Conservation (phyloP, 2,113 vertebrate genomes). For the Bostrychus sinensis region DNA sequence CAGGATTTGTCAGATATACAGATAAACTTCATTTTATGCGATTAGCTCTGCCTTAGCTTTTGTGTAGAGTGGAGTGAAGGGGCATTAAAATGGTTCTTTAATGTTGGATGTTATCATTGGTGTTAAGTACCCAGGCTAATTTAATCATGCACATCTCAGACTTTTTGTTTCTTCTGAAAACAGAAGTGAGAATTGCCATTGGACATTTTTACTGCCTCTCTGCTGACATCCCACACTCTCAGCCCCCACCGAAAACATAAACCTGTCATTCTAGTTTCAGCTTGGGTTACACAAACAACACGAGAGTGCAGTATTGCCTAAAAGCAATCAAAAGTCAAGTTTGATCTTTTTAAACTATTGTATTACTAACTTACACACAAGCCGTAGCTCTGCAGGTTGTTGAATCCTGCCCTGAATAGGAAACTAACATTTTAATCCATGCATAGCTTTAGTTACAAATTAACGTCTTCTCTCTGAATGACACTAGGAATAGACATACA, state of each 20-base stretch:
- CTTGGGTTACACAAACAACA: conserved; percentile 49
- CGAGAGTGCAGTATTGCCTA: background rate
- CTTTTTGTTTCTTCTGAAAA: conserved; percentile 11
- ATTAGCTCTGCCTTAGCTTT: background rate
- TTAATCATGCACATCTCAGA: background rate
- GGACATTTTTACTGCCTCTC: conserved; percentile 15
- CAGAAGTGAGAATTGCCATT: background rate
- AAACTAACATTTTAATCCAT: background rate
- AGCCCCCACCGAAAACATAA: conserved; percentile 58
- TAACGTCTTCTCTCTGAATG: conserved; percentile 37
- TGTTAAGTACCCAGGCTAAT: background rate
- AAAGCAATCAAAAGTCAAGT: background rate
- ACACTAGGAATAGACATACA: conserved; percentile 23
- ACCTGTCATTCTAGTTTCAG: conserved; percentile 76
- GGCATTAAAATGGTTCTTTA: too few species aligned
- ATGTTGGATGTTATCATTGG: background rate
- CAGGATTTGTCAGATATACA: conserved; percentile 24
- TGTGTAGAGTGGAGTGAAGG: too few species aligned
- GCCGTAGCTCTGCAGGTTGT: background rate
- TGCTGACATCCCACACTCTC: conserved; percentile 38
- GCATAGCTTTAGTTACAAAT: conserved; percentile 42
- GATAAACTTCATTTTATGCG: conserved; percentile 12
- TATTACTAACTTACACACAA: background rate
- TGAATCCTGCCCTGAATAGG: background rate
- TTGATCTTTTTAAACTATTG: background rate